A percentile compares a stretch with the other conserved stretches of the same genome.
Conservation (phyloP, 2,888 invertebrate species). For the Anthrax anthrax region DNA sequence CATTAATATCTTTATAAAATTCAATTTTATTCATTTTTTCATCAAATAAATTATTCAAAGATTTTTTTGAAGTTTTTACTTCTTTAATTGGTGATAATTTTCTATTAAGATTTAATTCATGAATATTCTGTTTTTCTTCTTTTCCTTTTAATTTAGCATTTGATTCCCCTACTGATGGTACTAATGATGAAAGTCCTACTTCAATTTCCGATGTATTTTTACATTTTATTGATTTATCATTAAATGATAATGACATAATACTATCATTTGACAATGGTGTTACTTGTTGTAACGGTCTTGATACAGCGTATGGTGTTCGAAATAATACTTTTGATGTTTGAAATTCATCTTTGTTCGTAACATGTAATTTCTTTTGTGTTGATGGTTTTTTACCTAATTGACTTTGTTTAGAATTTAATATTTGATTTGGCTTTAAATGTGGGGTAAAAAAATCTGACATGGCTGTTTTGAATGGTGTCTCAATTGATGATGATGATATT, state of each 20-base stretch:
- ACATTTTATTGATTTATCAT: slow-evolving; percentile 23
- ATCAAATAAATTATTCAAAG: not conserved
- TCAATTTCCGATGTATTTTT: not conserved
- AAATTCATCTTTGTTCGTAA: slow-evolving; percentile 24
- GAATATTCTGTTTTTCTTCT: not conserved
- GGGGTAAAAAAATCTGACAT: slow-evolving; percentile 27
- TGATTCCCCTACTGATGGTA: not conserved
- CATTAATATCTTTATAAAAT: too few relatives aligned
- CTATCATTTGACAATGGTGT: slow-evolving; percentile 21
- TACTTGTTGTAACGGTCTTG: slow-evolving; percentile 22
- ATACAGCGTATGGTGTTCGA: slow-evolving; percentile 30
- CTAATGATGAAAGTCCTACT: too few relatives aligned
- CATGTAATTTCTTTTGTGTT: slow-evolving; percentile 14
- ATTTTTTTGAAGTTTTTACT: not conserved
- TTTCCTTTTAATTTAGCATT: not conserved
- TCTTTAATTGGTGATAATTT: slow-evolving; percentile 5
- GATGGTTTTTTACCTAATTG: not conserved
- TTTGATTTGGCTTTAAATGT: slow-evolving; percentile 20
- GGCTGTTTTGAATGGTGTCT: slow-evolving; percentile 19
- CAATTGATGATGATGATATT: slow-evolving; percentile 1
- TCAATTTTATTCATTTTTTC: slow-evolving; percentile 1
- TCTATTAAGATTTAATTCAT: not conserved
- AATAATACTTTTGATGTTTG: slow-evolving; percentile 31
- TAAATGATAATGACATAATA: slow-evolving; percentile 23
- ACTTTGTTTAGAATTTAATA: slow-evolving; percentile 2